Conservation (phyloP, 1,140 invertebrate species). For the Drosophila hydei region DNA sequence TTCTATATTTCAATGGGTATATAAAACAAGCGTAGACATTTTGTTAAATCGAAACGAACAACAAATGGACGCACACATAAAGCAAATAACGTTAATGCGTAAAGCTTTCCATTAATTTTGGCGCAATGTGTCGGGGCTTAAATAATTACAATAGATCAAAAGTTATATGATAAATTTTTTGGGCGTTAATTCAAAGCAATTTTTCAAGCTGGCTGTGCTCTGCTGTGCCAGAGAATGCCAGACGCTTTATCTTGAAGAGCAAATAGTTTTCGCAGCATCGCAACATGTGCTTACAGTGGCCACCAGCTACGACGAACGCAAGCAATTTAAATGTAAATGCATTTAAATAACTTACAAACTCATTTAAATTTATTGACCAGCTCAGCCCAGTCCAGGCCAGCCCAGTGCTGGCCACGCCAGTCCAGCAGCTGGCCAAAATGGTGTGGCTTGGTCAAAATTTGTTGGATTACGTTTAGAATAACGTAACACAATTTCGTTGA, state of each 20-base stretch:
- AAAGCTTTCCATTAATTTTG: conserved; percentile 30
- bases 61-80: not conserved
- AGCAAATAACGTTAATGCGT: not conserved
- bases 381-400: not conserved
- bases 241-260: not conserved
- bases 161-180: conserved; percentile 32
- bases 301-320: not conserved
- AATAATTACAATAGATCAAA: conserved; percentile 43
- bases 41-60: too few species aligned
- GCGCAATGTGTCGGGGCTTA: conserved; percentile 12
- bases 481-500: conserved; percentile 12
- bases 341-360: conserved; percentile 4
- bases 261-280: conserved; percentile 1
- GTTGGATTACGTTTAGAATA: not conserved
- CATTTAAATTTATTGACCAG: conserved; percentile 8
- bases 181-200: conserved; percentile 38
- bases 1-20: too few species aligned
- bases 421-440: too few species aligned
- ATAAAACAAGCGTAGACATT: too few species aligned
- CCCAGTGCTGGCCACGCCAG: not conserved
- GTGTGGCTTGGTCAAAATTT: not conserved
- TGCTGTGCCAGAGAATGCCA: not conserved
- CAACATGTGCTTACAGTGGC: conserved; percentile 6
- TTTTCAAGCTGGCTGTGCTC: conserved; percentile 34
- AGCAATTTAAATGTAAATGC: not conserved